Percentiles rank a stretch among this genome's conserved stretches.
These are phyloP conservation scores for Rhopalosiphum maidis DNA, from an alignment of 1,140 invertebrate genomes.

Conservation along the genomic window DNA sequence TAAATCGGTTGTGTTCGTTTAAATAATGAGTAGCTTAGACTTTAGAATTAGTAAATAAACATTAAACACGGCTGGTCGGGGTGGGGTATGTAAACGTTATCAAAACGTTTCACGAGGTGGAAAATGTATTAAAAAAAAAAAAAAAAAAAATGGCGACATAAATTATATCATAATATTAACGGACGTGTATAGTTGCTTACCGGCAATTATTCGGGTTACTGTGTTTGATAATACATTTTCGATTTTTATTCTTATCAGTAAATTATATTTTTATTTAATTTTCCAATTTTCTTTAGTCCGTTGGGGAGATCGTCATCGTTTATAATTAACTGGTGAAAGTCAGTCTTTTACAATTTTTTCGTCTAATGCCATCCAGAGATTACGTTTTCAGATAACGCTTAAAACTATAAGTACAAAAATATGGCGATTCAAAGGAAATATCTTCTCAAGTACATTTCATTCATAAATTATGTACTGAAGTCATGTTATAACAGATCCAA, in stretches of 20 bases:
- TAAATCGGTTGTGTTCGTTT: background rate
- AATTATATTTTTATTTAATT: background rate
- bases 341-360: background rate
- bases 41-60: no score
- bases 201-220: no score
- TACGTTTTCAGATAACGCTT: background rate
- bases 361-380: no score
- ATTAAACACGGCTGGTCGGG: no score
- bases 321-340: background rate
- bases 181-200: no score
- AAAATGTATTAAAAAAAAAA: no score
- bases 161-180: no score
- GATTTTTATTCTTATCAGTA: background rate
- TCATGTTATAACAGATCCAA: conserved; percentile 23
- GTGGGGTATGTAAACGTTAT: background rate
- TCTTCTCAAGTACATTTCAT: background rate
- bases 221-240: background rate
- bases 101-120: background rate
- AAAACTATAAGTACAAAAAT: background rate
- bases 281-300: background rate
- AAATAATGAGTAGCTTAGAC: no score
- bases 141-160: no score
- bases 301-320: background rate
- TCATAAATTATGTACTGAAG: conserved; percentile 18
- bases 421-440: conserved; percentile 21